phyloP scores from a whole-genome alignment of 2,113 vertebrate species.

The Cyphomyrus plagiostoma region DNA sequence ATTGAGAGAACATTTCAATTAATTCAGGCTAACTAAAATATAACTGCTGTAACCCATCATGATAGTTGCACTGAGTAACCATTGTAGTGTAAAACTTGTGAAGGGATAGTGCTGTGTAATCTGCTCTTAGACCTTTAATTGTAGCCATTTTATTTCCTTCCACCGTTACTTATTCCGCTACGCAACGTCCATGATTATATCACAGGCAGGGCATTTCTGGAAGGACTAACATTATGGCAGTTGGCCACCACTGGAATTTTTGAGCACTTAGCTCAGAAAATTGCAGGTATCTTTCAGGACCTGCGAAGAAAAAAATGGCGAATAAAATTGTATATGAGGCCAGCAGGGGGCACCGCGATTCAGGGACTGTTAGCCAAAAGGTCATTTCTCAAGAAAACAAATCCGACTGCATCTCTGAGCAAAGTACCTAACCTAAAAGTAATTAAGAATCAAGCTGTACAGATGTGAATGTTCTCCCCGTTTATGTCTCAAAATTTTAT shows the following conservation, averaged over 20 bases:
- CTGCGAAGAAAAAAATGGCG: background rate
- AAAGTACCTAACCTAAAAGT: background rate
- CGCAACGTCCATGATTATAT: background rate
- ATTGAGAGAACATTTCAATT: background rate
- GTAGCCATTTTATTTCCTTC: background rate
- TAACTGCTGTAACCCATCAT: background rate
- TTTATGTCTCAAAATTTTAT: too few relatives aligned
- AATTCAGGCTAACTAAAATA: background rate
- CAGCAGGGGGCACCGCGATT: background rate
- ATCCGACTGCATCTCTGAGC: background rate
- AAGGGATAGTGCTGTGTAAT: background rate
- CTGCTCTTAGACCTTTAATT: background rate
- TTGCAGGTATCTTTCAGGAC: background rate
- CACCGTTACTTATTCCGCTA: background rate
- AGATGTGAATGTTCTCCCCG: too few relatives aligned
- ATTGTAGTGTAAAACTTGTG: background rate
- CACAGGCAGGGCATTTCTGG: background rate
- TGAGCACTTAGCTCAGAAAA: background rate
- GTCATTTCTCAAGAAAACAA: background rate
- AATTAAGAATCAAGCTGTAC: background rate
- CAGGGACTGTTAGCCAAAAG: background rate
- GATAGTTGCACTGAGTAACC: background rate
- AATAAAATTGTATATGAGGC: background rate
- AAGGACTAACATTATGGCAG: background rate
- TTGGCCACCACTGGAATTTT: background rate